These are phyloP conservation scores for Engystomops pustulosus DNA, from an alignment of 2,113 vertebrate genomes.

Conservation along the genomic window DNA sequence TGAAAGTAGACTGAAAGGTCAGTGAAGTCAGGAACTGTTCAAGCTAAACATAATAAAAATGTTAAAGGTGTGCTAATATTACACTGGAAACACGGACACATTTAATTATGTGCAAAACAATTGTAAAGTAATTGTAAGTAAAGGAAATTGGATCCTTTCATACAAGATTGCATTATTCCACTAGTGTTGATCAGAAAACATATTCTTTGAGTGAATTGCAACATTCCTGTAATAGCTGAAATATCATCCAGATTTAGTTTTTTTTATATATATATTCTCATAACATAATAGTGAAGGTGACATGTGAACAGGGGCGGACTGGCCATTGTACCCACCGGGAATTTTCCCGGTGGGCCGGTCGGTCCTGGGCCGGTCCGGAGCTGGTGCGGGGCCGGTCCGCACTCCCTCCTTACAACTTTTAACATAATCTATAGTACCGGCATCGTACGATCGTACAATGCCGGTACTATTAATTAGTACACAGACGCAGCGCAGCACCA, in stretches of 20 bases:
- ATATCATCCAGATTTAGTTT: neutral
- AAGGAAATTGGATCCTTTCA: neutral
- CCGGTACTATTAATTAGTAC: too few species aligned
- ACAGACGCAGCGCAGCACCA: too few species aligned
- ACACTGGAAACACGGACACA: neutral
- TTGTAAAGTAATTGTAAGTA: neutral
- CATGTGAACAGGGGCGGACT: too few species aligned
- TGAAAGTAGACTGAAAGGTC: constrained; percentile 54
- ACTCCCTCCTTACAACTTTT: too few species aligned
- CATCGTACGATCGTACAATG: too few species aligned
- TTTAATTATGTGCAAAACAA: constrained; percentile 29
- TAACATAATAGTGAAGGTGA: neutral
- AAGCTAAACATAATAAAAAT: constrained; percentile 35
- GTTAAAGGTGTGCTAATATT: constrained; percentile 4
- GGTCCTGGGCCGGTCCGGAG: too few species aligned
- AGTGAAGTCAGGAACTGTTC: constrained; percentile 44
- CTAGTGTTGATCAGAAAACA: neutral
- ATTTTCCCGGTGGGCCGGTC: too few species aligned
- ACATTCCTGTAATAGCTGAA: neutral
- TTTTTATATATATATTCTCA: neutral
- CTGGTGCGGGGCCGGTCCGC: too few species aligned
- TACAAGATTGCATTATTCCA: neutral
- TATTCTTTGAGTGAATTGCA: neutral
- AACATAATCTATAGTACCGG: too few species aligned
- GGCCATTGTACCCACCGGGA: too few species aligned